These are phyloP conservation scores for Aphelinus atriplicis DNA, from an alignment of 1,140 invertebrate species.

Conservation along the genomic window DNA sequence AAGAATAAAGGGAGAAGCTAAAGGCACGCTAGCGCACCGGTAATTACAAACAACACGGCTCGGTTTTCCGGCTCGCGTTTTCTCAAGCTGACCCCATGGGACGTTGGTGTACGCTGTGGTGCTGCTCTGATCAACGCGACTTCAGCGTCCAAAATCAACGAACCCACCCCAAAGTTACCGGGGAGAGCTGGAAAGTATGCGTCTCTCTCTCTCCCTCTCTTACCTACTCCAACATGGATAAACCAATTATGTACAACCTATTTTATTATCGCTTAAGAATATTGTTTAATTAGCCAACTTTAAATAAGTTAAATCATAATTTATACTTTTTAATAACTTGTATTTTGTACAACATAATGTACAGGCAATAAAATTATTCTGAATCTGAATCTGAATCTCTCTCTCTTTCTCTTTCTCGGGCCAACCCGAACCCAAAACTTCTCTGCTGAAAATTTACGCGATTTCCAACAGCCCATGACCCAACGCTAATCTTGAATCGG, in stretches of 20 bases:
- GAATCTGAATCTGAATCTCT: too few species aligned
- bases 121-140: background rate
- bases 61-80: conserved; percentile 43
- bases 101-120: background rate
- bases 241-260: too few species aligned
- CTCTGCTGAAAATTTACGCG: too few species aligned
- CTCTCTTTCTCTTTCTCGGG: background rate
- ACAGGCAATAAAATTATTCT: too few species aligned
- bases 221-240: too few species aligned
- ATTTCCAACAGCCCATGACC: too few species aligned
- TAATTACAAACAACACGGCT: conserved; percentile 53
- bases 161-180: background rate
- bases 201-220: background rate
- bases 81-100: conserved; percentile 34
- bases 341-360: too few species aligned
- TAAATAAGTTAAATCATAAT: too few species aligned
- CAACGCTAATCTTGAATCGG: too few species aligned
- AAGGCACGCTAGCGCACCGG: conserved; percentile 13
- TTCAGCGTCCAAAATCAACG: conserved; percentile 13
- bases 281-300: too few species aligned
- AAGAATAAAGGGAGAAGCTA: background rate
- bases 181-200: background rate
- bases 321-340: too few species aligned
- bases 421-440: background rate
- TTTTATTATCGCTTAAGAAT: too few species aligned